These are phyloP conservation scores for Diprion similis DNA, from an alignment of 1,140 invertebrate species.

Conservation along the genomic window DNA sequence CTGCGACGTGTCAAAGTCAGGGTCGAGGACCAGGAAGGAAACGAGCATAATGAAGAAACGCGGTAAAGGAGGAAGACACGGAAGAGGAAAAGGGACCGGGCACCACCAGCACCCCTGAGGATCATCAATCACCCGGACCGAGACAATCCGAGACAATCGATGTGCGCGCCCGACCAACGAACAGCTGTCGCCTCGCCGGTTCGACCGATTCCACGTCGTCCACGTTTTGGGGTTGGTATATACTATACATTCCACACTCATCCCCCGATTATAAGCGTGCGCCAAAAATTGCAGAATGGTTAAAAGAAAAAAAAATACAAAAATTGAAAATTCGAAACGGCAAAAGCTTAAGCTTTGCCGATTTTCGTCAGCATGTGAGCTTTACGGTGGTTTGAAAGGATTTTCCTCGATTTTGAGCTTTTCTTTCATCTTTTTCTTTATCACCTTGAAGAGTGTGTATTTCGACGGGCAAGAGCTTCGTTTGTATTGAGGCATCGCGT, in stretches of 20 bases:
- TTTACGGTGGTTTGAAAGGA: too few relatives aligned
- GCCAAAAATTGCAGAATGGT: not conserved
- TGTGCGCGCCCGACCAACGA: conserved; percentile 55
- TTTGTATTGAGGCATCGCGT: not conserved
- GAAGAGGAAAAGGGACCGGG: conserved; percentile 29
- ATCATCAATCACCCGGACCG: conserved; percentile 63
- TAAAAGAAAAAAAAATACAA: not conserved
- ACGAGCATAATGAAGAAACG: conserved; percentile 31
- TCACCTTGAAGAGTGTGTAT: not conserved
- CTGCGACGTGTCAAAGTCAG: conserved; percentile 25
- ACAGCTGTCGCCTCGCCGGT: conserved; percentile 61
- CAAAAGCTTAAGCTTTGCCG: too few relatives aligned
- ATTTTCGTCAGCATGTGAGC: too few relatives aligned
- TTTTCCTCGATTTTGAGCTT: not conserved
- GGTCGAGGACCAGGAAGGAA: conserved; percentile 36
- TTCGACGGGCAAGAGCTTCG: not conserved
- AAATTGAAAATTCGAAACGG: too few relatives aligned
- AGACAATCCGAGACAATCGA: conserved; percentile 63
- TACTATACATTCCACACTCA: too few relatives aligned
- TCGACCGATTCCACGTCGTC: conserved; percentile 41
- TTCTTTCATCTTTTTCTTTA: not conserved
- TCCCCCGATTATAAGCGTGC: not conserved
- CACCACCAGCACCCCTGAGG: conserved; percentile 51
- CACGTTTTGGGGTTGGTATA: not conserved
- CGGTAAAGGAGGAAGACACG: conserved; percentile 33